These are phyloP conservation scores for Eurypyga helias DNA, from an alignment of 2,113 vertebrate species.

Conservation along the genomic window DNA sequence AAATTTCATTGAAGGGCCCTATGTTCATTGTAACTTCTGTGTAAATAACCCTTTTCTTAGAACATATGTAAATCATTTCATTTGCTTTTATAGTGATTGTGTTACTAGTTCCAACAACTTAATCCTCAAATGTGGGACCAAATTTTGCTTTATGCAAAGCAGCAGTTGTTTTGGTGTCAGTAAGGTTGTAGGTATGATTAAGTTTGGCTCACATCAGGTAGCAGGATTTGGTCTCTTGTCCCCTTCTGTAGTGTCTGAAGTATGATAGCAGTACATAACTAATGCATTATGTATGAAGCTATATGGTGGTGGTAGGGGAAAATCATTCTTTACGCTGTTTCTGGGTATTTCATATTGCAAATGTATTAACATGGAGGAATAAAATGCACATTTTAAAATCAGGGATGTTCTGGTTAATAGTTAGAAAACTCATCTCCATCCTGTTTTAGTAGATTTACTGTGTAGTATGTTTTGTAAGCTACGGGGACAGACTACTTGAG, in stretches of 20 bases:
- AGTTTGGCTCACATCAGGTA: constrained; percentile 8
- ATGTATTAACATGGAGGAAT: constrained; percentile 1
- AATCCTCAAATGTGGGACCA: neutral
- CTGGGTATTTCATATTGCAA: constrained; percentile 16
- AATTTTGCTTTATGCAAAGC: constrained; percentile 17
- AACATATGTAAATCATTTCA: neutral
- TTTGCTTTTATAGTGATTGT: neutral
- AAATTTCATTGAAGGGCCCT: neutral
- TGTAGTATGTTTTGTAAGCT: neutral
- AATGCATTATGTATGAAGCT: constrained; percentile 53
- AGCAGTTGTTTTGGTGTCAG: neutral
- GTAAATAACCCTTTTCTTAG: neutral
- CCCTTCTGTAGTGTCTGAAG: constrained; percentile 1
- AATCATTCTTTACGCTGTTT: constrained; percentile 25
- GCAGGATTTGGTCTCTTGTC: constrained; percentile 34
- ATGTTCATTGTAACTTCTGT: neutral
- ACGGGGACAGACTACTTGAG: neutral
- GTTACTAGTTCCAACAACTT: neutral
- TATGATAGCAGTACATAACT: neutral
- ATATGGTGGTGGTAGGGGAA: neutral
- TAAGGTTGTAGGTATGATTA: constrained; percentile 9
- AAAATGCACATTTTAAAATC: constrained; percentile 52
- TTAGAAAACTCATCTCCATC: constrained; percentile 31
- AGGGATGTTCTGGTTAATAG: constrained; percentile 27
- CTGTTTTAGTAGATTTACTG: constrained; percentile 35